These are phyloP conservation scores for Lagria hirta DNA, from an alignment of 2,888 invertebrate species.

Conservation along the genomic window DNA sequence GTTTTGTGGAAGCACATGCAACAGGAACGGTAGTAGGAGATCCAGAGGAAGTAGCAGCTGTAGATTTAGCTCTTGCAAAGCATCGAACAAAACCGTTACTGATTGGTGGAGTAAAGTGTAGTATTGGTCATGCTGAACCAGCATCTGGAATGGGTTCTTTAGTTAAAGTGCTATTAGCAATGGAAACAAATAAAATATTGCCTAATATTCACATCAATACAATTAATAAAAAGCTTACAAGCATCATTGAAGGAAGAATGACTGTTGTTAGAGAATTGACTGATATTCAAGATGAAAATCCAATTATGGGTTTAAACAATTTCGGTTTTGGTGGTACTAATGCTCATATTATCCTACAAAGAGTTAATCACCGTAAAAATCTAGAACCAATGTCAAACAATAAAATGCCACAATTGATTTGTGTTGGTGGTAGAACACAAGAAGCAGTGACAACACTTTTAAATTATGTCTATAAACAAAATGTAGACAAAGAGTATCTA, in stretches of 20 bases:
- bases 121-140: constrained; percentile 91
- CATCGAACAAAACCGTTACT: constrained; percentile 68
- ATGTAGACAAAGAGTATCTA: constrained; percentile 64
- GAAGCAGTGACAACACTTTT: constrained; percentile 68
- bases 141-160: constrained; percentile 78
- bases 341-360: constrained; percentile 53
- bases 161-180: constrained; percentile 57
- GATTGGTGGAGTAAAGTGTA: constrained; percentile 92
- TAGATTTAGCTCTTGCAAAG: constrained; percentile 77
- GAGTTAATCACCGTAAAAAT: too few relatives aligned
- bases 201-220: constrained; percentile 59
- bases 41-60: constrained; percentile 84
- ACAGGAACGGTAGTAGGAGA: constrained; percentile 84
- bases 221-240: constrained; percentile 44
- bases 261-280: constrained; percentile 56
- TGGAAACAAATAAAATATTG: constrained; percentile 56
- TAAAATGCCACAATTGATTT: constrained; percentile 70
- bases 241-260: constrained; percentile 16
- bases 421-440: constrained; percentile 75
- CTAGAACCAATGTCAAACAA: too few relatives aligned
- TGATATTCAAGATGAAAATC: constrained; percentile 55
- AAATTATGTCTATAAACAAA: constrained; percentile 61
- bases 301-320: constrained; percentile 63
- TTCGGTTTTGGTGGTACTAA: constrained; percentile 68
- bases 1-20: constrained; percentile 86